Evolutionary conservation across 2,888 invertebrate species (phyloP), one percentile per base, ranked within the genome.

Genomic region (Phortica okadai): DNA sequence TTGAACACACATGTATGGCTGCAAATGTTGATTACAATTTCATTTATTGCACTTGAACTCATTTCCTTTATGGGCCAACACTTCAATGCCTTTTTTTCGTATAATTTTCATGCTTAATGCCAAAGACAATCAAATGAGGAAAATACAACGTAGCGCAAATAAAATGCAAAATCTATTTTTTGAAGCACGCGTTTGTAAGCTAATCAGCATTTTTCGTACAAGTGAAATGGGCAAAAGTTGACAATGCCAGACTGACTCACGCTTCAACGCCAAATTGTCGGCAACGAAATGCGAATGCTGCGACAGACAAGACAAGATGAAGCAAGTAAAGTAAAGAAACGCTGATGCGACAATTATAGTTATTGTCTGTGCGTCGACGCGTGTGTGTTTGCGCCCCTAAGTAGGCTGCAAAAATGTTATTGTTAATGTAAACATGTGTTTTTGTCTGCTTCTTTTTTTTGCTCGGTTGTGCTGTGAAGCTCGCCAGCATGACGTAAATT

Each of bases 331-430:
- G 14, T 6, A 54, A 50, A 45, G 85, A 83, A 85, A 85, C 80
- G 85, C 86, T 85, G 85, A 85, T 85, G 85, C 86, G 85, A 84
- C 85, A 85, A 85, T 85, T 85, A 85, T 85, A 85, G 86, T 85
- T 85, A 85, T 85, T 85, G 86, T 85, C 84, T 85, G 85, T 64
- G 82, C 14, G 14, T 21, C 62, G 84, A 84, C 70, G 70, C 54
- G 70, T 7, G 54, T 42, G 41, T 66, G 66, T 33, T 25, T n/a
- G 42, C 66, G 69, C 44, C 69, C 16, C 7, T 45, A 45, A 69
- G 50, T 45, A n/a, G n/a, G 45, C 69, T 45, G 25, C 45, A 42
- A 42, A 14, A 21, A 8, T 69, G 45, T 69, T 69, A 69, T 66
- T 21, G 21, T 69, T 69, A 69, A 69, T 69, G 69, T 45, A 44